Conservation (phyloP, 1,140 invertebrate genomes). For the Cardiocondyla obscurior region DNA sequence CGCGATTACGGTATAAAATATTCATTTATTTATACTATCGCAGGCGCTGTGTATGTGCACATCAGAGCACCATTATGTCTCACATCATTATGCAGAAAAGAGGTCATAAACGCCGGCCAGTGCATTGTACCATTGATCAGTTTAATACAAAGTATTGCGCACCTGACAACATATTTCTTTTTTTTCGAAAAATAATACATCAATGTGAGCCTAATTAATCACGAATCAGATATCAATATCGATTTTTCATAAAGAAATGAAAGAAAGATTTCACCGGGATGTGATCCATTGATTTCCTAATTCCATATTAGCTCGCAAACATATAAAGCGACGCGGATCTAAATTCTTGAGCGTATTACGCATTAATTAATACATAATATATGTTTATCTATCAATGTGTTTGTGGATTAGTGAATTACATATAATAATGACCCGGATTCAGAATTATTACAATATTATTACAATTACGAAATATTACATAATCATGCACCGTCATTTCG, state of each 20-base stretch:
- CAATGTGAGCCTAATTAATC: background rate
- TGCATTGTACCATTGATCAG: background rate
- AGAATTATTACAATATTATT: constrained; percentile 33
- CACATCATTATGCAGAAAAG: constrained; percentile 15
- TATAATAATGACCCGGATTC: constrained; percentile 26
- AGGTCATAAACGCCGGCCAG: background rate
- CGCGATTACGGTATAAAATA: constrained; percentile 38
- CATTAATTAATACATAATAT: background rate
- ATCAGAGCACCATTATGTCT: constrained; percentile 9
- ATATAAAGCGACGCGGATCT: background rate
- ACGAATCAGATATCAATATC: constrained; percentile 6
- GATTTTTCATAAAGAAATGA: background rate
- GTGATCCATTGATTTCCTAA: background rate
- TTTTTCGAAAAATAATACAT: background rate
- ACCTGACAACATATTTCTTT: background rate
- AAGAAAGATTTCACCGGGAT: background rate
- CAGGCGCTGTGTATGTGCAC: too few relatives aligned
- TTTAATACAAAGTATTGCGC: background rate
- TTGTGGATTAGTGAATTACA: background rate
- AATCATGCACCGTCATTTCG: constrained; percentile 20
- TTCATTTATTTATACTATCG: constrained; percentile 47
- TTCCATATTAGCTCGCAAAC: too few relatives aligned
- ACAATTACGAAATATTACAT: constrained; percentile 40
- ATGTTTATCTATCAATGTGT: background rate
- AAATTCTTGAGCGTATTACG: background rate